Percentiles rank a stretch among this genome's conserved stretches.
Evolutionary conservation across 1,140 invertebrate species (phyloP).

Genomic region (Procambarus virginalis): DNA sequence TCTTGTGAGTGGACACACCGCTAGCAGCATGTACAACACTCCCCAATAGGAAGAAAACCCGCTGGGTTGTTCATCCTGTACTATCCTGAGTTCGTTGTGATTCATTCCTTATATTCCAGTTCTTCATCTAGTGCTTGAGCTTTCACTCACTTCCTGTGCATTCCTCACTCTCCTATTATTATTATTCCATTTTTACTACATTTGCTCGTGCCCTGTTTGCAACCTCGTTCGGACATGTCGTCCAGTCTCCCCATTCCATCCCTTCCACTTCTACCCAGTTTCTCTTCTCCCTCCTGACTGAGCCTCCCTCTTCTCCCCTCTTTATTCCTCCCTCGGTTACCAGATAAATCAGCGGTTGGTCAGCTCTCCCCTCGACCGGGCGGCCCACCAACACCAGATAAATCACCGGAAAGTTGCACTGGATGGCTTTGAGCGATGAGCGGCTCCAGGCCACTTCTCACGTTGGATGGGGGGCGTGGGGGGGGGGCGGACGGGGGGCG

Average conservation of each 20-base stretch:
- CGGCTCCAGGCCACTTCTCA: conserved; percentile 10
- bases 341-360: not conserved
- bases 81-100: no score
- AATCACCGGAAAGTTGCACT: conserved; percentile 45
- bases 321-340: not conserved
- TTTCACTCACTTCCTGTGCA: not conserved
- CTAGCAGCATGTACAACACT: no score
- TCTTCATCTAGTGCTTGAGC: not conserved
- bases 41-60: no score
- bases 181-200: no score
- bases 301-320: not conserved
- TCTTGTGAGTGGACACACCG: no score
- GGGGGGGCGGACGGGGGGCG: not conserved
- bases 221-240: no score
- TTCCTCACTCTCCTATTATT: not conserved
- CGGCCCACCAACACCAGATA: conserved; percentile 19
- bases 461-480: not conserved
- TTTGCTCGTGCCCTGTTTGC: no score
- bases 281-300: no score
- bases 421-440: conserved; percentile 19
- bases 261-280: no score
- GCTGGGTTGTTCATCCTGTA: no score
- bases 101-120: not conserved
- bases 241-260: no score
- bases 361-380: not conserved